Evolutionary conservation across 2,113 vertebrate genomes (phyloP), one percentile per base, ranked within the genome.

Genomic region (Ranitomeya imitator): DNA sequence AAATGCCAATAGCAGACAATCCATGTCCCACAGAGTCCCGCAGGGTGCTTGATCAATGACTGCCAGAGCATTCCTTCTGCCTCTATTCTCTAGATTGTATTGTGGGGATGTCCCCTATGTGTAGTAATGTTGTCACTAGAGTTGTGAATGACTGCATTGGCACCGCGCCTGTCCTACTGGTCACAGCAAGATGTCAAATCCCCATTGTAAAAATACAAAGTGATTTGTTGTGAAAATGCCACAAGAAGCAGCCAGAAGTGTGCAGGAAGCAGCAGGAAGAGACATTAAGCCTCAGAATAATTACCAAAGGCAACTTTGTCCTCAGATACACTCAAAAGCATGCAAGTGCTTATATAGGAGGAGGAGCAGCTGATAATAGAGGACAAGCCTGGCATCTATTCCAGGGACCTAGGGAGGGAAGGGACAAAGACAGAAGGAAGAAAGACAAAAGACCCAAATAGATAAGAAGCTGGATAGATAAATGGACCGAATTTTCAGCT

Each of bases 161-260:
- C 60, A n/a, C 74, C 11, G 15, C 18, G 85, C 85, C 85, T 79
- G 15, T 74, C 18, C 77, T 79, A 59, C 77, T 55, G 51, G 85
- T 79, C 31, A 59, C 52, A 74, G 79, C 14, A 45, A 74, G n/a
- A 88, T 85, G 79, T 84, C 77, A 78, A 60, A 31, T 63, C 55
- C 69, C 71, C 69, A 77, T 52, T 85, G 81, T 57, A 45, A 77
- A 51, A 59, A 61, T 71, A 45, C 86, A 82, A 88, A 80, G 67
- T 73, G 54, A 82, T 82, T 83, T 45, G 65, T 88, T 83, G 65
- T 74, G 65, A 52, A 82, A 88, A 82, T 74, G 86, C 79, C 80
- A 82, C 23, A 74, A 88, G 52, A 88, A 82, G 65, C 65, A 71
- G 79, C 86, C 79, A 54, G 79, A 31, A 76, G 59, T 60, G 61